A percentile compares a stretch with the other conserved stretches of the same genome.
These are phyloP conservation scores for Tribolium madens DNA, from an alignment of 1,140 invertebrate species.

Conservation along the genomic window DNA sequence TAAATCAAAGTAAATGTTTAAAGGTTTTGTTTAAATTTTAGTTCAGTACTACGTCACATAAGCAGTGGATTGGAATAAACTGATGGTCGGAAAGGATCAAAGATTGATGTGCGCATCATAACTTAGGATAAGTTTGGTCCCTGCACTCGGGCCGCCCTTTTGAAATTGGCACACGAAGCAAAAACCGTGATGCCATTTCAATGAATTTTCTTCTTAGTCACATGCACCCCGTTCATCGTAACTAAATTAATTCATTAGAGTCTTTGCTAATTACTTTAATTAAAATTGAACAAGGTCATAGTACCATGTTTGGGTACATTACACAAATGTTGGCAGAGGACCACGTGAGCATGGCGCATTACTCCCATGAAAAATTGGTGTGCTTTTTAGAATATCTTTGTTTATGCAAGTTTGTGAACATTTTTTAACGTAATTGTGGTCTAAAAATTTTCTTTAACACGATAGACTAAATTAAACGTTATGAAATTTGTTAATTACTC, in stretches of 20 bases:
- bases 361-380: too few relatives aligned
- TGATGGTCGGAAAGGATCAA: slow-evolving; percentile 42
- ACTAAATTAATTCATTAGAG: slow-evolving; percentile 36
- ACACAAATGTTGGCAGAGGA: slow-evolving; percentile 31
- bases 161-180: slow-evolving; percentile 25
- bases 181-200: slow-evolving; percentile 19
- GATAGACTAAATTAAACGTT: too few relatives aligned
- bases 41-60: slow-evolving; percentile 29
- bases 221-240: slow-evolving; percentile 24
- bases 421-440: too few relatives aligned
- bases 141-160: slow-evolving; percentile 53
- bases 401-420: too few relatives aligned
- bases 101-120: slow-evolving; percentile 36
- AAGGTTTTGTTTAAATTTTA: neutral
- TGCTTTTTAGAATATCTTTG: too few relatives aligned
- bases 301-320: slow-evolving; percentile 49
- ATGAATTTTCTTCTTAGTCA: slow-evolving; percentile 13
- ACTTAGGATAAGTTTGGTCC: slow-evolving; percentile 57
- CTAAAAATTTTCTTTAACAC: too few relatives aligned
- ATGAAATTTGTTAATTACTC: too few relatives aligned
- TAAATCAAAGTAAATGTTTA: neutral
- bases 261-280: slow-evolving; percentile 29
- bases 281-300: slow-evolving; percentile 47
- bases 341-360: neutral
- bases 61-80: slow-evolving; percentile 15